phyloP scores from a whole-genome alignment of 1,140 invertebrate species.

The Drosophila nasuta region DNA sequence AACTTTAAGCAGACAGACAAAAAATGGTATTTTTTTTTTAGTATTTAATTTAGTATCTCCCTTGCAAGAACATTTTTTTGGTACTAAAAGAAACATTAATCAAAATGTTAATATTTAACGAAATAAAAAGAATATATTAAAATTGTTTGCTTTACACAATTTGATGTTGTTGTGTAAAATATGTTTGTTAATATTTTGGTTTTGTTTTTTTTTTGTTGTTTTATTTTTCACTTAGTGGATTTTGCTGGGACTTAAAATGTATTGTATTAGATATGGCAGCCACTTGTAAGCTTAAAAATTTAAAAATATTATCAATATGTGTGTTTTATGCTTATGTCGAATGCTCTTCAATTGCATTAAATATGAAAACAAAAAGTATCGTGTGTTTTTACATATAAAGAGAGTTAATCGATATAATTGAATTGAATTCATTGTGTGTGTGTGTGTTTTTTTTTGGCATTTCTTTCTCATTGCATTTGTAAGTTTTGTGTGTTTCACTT shows the following conservation, averaged over 20 bases:
- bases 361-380: slow-evolving; percentile 15
- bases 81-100: slow-evolving; percentile 21
- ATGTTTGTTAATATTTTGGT: slow-evolving; percentile 57
- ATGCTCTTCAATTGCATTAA: slow-evolving; percentile 34
- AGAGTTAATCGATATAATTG: slow-evolving; percentile 33
- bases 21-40: too few species aligned
- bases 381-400: slow-evolving; percentile 20
- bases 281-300: slow-evolving; percentile 48
- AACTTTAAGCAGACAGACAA: neutral
- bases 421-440: slow-evolving; percentile 20
- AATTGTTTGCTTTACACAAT: slow-evolving; percentile 68
- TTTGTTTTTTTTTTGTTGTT: slow-evolving; percentile 58
- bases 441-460: slow-evolving; percentile 2
- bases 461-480: neutral
- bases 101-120: slow-evolving; percentile 35
- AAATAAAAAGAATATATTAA: slow-evolving; percentile 79
- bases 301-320: slow-evolving; percentile 39
- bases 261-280: slow-evolving; percentile 60
- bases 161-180: slow-evolving; percentile 52
- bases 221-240: slow-evolving; percentile 59
- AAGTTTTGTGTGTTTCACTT: slow-evolving; percentile 19
- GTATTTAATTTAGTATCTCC: too few species aligned
- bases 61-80: slow-evolving; percentile 28
- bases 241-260: slow-evolving; percentile 60
- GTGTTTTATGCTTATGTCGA: slow-evolving; percentile 28